These are phyloP conservation scores for Scrobipalpa costella DNA, from an alignment of 2,888 invertebrate species.

Conservation along the genomic window DNA sequence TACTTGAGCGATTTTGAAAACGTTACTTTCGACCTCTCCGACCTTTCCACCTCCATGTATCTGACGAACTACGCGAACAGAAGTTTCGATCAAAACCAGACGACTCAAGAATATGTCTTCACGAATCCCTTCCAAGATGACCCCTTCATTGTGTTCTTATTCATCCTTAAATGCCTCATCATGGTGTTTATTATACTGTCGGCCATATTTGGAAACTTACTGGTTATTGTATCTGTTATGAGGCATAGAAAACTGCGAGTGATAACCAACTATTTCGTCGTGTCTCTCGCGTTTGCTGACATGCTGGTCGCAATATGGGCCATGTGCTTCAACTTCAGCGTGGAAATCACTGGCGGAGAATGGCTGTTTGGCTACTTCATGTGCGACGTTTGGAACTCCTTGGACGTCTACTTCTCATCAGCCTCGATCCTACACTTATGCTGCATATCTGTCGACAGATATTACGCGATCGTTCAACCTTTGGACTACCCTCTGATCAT, in stretches of 20 bases:
- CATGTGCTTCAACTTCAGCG: slow-evolving; percentile 96
- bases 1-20: slow-evolving; percentile 56
- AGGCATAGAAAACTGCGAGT: slow-evolving; percentile 84
- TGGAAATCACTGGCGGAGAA: slow-evolving; percentile 89
- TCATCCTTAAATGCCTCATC: slow-evolving; percentile 87
- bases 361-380: slow-evolving; percentile 96
- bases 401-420: slow-evolving; percentile 97
- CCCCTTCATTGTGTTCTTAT: slow-evolving; percentile 80
- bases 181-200: slow-evolving; percentile 94
- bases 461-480: slow-evolving; percentile 96
- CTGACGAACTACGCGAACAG: slow-evolving; percentile 68
- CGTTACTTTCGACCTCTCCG: slow-evolving; percentile 62
- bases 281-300: slow-evolving; percentile 95
- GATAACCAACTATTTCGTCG: slow-evolving; percentile 97
- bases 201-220: slow-evolving; percentile 93
- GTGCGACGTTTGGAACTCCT: slow-evolving; percentile 98
- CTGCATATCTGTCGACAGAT: slow-evolving; percentile 94
- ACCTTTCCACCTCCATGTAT: slow-evolving; percentile 74
- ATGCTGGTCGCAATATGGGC: slow-evolving; percentile 96
- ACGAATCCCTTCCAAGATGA: slow-evolving; percentile 65
- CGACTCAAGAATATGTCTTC: slow-evolving; percentile 62
- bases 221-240: slow-evolving; percentile 93
- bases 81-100: slow-evolving; percentile 61
- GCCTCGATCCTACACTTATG: slow-evolving; percentile 96
- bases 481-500: slow-evolving; percentile 96